These are phyloP conservation scores for Pachyrhynchus sulphureomaculatus DNA, from an alignment of 1,140 invertebrate genomes.

Conservation along the genomic window DNA sequence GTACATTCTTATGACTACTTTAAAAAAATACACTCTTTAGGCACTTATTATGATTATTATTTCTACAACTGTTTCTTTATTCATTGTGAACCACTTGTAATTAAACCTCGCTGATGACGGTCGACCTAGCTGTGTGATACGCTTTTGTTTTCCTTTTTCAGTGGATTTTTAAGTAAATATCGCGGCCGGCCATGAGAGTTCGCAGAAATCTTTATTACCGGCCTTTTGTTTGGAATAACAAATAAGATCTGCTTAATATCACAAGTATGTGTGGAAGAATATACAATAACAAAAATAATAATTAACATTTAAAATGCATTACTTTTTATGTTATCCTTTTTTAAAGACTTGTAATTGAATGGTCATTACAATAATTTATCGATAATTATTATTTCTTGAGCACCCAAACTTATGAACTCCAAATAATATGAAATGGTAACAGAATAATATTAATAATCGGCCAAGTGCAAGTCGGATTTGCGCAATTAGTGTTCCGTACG, in stretches of 20 bases:
- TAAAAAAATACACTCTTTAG: no score
- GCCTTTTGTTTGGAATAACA: constrained; percentile 10
- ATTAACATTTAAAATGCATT: background rate
- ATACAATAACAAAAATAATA: constrained; percentile 5
- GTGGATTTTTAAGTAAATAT: constrained; percentile 9
- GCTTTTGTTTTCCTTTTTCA: constrained; percentile 11
- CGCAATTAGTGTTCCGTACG: no score
- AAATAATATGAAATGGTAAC: no score
- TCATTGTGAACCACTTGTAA: constrained; percentile 14
- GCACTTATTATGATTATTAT: no score
- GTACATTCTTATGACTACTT: no score
- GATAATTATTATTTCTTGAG: no score
- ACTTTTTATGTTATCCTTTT: no score
- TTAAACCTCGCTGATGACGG: constrained; percentile 8
- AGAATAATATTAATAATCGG: no score
- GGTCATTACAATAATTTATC: no score
- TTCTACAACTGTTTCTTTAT: background rate
- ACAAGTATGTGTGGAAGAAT: background rate
- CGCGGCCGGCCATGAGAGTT: constrained; percentile 11
- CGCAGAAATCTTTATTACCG: constrained; percentile 18
- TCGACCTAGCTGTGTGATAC: constrained; percentile 6
- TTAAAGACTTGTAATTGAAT: no score
- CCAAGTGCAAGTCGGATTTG: no score
- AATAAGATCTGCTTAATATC: constrained; percentile 8
- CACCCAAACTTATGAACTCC: no score